Base-by-base conservation (phyloP, 2,888 invertebrate genomes). In the Mythimna lalbum region DNA sequence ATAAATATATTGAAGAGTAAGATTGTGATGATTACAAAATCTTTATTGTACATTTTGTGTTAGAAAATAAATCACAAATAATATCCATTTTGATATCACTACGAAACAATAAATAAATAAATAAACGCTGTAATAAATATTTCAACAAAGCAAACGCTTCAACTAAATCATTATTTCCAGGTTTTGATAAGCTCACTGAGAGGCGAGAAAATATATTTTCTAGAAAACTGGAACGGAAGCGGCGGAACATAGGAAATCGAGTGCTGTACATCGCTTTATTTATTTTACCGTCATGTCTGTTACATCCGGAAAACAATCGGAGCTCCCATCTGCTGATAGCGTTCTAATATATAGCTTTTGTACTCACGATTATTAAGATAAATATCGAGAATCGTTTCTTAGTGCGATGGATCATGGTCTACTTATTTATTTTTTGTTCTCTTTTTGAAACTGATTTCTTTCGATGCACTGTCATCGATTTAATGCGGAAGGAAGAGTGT, bases 231-330 rank as follows among this genome's bases (percentile, higher is more conserved):
- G 87, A 89, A 86, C 92, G 93, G 93, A 94, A 91, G 89, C 90
- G 87, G 90, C 86, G 87, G 88, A 87, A 90, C 89, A 89, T 91
- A 93, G 94, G 93, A 94, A 91, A 93, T 94, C 92, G 93, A 94
- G 92, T 93, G 89, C 90, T 92, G 89, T 89, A 87, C 87, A 89
- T 80, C 80, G 85, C 87, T 93, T 93, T 94, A 94, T 94, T 94
- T 94, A 94, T 94, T 94, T 94, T 91, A 94, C 93, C 93, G 91
- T 93, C 93, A 93, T 93, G 92, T 93, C 93, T 90, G 88, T 79
- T 86, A 88, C 91, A 91, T 94, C 94, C 94, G 93, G 91, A 83
- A 88, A 90, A 90, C 90, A 90, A 90, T 89, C 90, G 91, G 88
- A 89, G 84, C 86, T 87, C 89, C 89, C 88, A 90, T 91, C 88